phyloP scores from a whole-genome alignment of 2,797 vertebrate species.

The Telmatherina bonti region DNA sequence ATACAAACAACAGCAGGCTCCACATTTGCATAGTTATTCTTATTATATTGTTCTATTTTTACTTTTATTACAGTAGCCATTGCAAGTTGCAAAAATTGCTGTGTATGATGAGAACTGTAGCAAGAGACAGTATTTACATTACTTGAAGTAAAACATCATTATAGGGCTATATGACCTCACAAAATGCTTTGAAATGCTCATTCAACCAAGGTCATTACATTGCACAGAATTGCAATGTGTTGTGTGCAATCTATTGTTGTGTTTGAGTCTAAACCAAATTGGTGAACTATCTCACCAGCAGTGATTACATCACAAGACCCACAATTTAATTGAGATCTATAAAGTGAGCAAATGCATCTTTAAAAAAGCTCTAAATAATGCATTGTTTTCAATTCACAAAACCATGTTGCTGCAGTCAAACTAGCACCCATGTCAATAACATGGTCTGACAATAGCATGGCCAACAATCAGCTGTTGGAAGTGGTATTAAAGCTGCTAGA shows the following conservation, averaged over 20 bases:
- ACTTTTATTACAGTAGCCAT: neutral
- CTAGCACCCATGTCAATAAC: conserved; percentile 11
- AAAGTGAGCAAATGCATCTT: conserved; percentile 14
- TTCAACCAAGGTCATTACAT: neutral
- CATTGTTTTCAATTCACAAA: conserved; percentile 9
- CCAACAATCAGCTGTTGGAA: conserved; percentile 18
- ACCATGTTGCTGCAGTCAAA: conserved; percentile 37
- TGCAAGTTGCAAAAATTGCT: neutral
- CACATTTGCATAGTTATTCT: neutral
- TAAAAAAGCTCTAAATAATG: conserved; percentile 32
- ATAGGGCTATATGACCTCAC: neutral
- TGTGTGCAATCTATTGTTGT: neutral
- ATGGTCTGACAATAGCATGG: conserved; percentile 22
- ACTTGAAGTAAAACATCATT: too few relatives aligned
- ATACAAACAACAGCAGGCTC: neutral
- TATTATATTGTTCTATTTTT: neutral
- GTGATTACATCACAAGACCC: too few relatives aligned
- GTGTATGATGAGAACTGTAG: neutral
- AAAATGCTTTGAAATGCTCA: neutral
- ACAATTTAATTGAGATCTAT: too few relatives aligned
- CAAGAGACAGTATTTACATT: too few relatives aligned
- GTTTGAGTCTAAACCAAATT: too few relatives aligned
- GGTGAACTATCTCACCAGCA: too few relatives aligned
- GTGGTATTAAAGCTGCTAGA: conserved; percentile 23
- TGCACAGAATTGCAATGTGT: neutral